Base-by-base conservation (phyloP, 2,113 vertebrate genomes). In the Mesoclemmys tuberculata region DNA sequence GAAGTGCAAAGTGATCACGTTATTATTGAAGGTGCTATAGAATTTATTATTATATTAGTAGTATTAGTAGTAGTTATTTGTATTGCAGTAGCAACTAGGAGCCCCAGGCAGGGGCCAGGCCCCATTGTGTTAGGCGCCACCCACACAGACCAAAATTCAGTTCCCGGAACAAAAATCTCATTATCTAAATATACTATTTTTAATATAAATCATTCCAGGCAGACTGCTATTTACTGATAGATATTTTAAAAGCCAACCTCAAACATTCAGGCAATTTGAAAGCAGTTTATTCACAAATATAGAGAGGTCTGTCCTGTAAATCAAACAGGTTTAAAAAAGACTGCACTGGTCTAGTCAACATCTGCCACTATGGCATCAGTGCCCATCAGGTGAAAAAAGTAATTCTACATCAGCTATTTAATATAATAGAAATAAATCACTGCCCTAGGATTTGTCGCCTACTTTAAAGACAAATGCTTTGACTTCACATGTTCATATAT, bases 401-500 rank as follows among this genome's bases (percentile, higher is more conserved):
- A 5, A 54, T 38, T 1, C 0, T 24, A 68, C 74, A 14, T 24
- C 75, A 24, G 0, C n/a, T 48, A 3, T 26, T 5, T 49, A n/a
- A 13, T 31, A 9, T n/a, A 11, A 11, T 16, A 64, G 38, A 8
- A 48, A 2, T 2, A 5, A 26, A 27, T 21, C 49, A 0, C 3
- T 51, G 68, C 64, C 49, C 7, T 19, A n/a, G 1, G 58, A 71
- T 31, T 7, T 21, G 2, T 1, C 26, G 0, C 58, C 52, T 14
- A 58, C 54, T 90, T 82, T 12, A 0, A 1, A 1, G 10, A 38
- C 58, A 22, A 3, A 0, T 1, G 0, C 44, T 10, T 35, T 0
- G 11, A 16, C 74, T 81, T 27, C 5, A 9, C 0, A 0, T 27
- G 83, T 92, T 68, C 89, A 85, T 35, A 5, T 48, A 3, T 44